Conservation (phyloP, 2,797 vertebrate genomes). For the Platyrinchus mystaceus region DNA sequence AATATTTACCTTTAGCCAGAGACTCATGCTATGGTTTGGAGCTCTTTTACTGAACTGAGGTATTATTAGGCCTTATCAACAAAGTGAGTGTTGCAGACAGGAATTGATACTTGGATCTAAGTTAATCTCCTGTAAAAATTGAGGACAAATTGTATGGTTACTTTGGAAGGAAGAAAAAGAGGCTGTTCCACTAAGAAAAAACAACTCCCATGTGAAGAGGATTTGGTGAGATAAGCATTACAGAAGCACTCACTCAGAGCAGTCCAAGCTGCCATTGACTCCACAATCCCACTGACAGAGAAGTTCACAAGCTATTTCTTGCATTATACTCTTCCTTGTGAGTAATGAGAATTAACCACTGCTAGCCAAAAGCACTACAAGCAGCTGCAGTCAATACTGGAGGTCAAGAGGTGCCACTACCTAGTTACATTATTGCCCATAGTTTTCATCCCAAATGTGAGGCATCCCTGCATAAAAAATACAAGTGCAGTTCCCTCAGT, state of each 20-base stretch:
- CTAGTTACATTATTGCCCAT: neutral
- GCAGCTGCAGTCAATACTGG: neutral
- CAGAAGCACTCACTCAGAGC: neutral
- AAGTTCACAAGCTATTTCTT: neutral
- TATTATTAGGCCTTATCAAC: neutral
- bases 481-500: neutral
- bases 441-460: neutral
- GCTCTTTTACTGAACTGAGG: neutral
- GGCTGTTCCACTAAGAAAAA: neutral
- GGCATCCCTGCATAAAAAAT: neutral
- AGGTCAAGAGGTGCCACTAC: neutral
- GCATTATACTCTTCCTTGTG: neutral
- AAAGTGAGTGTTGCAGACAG: neutral
- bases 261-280: neutral
- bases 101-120: neutral
- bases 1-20: neutral
- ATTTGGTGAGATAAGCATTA: neutral
- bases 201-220: neutral
- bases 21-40: neutral
- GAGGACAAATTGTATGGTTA: neutral
- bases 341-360: neutral
- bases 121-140: neutral
- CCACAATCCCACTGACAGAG: neutral
- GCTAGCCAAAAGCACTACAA: neutral
- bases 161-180: neutral